Evolutionary conservation across 2,888 invertebrate species (phyloP), one percentile per base, ranked within the genome.

Genomic region (Pseudococcus viburni): DNA sequence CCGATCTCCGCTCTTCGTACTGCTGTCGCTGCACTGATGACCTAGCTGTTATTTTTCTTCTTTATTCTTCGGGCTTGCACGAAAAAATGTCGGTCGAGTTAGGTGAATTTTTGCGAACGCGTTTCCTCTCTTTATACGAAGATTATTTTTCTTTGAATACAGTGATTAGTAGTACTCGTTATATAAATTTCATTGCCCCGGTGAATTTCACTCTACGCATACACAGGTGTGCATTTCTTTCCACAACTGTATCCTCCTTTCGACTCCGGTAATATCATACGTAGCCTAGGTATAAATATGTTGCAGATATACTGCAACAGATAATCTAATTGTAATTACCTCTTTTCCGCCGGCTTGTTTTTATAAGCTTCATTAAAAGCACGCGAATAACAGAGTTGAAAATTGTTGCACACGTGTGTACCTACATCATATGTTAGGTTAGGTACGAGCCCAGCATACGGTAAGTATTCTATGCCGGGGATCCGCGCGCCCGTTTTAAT

Each of bases 311-410:
- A 33, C 15, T n/a, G 39, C 39, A 77, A 77, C 42, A 42, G 39
- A 39, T 55, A 55, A 55, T 55, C 77, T 77, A 77, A 77, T 77
- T 77, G 77, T 77, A 77, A 42, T 64, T 26, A 26, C 64, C 55
- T 55, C 55, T 55, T 55, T 55, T 55, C 55, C 55, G 55, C 55
- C 55, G 55, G 55, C 55, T 55, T n/a, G 86, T 33, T 86, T 42
- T 39, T 86, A 68, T 64, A 26, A 59, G 86, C 68, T 68, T 86
- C 86, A 86, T 86, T 86, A 68, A 59, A 39, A 86, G 86, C 68
- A 86, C 68, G 42, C 68, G 86, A 86, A 46, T 64, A 42, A 59
- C n/a, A 86, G 42, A 39, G 77, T 77, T 77, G 77, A 77, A 77
- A 77, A 77, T 77, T 77, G 77, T 5, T 39, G 39, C 39, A 39